phyloP scores from a whole-genome alignment of 2,888 invertebrate species.

The Oligia strigilis region DNA sequence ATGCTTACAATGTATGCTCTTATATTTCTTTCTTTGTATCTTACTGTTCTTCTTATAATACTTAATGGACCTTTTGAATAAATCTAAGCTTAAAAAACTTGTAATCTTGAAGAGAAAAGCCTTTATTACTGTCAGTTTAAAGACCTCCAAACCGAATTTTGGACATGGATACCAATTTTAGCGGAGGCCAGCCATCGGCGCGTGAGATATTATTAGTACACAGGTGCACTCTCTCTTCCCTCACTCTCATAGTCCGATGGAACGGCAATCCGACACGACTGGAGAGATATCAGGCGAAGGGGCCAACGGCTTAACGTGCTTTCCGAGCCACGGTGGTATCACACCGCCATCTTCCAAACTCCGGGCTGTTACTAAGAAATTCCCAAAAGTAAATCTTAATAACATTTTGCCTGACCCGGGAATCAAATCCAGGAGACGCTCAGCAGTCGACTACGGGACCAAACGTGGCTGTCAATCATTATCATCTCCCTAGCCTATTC shows the following conservation, averaged over 20 bases:
- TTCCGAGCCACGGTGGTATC: background rate
- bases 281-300: too few relatives aligned
- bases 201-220: background rate
- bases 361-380: too few relatives aligned
- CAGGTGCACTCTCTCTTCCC: background rate
- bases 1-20: conserved; percentile 5
- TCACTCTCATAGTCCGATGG: background rate
- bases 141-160: background rate
- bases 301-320: too few relatives aligned
- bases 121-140: background rate
- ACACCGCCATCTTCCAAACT: background rate
- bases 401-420: background rate
- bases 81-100: background rate
- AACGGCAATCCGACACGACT: too few relatives aligned
- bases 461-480: too few relatives aligned
- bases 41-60: background rate
- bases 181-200: background rate
- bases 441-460: too few relatives aligned
- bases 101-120: background rate
- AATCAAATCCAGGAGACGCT: too few relatives aligned
- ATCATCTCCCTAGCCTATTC: too few relatives aligned
- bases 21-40: background rate
- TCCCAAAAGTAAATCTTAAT: background rate
- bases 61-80: background rate
- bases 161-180: background rate